These are phyloP conservation scores for Drosophila robusta DNA, from an alignment of 2,888 invertebrate genomes.

Conservation along the genomic window DNA sequence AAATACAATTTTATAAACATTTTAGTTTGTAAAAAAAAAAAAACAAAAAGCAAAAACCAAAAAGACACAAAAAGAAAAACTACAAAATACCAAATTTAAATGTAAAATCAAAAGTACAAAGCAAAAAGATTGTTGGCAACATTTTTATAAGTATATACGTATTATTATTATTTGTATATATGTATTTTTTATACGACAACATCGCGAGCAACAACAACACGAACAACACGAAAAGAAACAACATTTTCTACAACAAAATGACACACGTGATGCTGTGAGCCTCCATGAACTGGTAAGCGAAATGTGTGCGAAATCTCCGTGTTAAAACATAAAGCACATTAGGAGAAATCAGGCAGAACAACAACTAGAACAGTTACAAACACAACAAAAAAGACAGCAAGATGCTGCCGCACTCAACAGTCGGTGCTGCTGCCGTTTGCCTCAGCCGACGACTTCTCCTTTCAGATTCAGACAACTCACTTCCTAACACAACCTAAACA, in stretches of 20 bases:
- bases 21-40: conserved; percentile 44
- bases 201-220: conserved; percentile 52
- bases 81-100: conserved; percentile 65
- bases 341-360: conserved; percentile 27
- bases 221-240: conserved; percentile 36
- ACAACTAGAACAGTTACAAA: conserved; percentile 3
- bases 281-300: conserved; percentile 57
- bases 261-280: conserved; percentile 58
- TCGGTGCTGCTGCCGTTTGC: conserved; percentile 8
- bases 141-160: conserved; percentile 71
- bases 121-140: conserved; percentile 78
- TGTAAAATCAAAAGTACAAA: conserved; percentile 78
- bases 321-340: conserved; percentile 23
- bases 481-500: conserved; percentile 18
- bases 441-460: conserved; percentile 45
- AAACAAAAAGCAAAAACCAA: conserved; percentile 23
- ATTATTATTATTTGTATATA: conserved; percentile 77
- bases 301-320: conserved; percentile 25
- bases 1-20: conserved; percentile 31
- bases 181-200: conserved; percentile 75
- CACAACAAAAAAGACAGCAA: conserved; percentile 4
- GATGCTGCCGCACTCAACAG: conserved; percentile 19
- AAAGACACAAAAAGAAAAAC: conserved; percentile 14
- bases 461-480: conserved; percentile 37
- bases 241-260: conserved; percentile 33